Evolutionary conservation across 1,140 invertebrate genomes (phyloP), one percentile per base, ranked within the genome.

Genomic region (Drosophila takahashii): DNA sequence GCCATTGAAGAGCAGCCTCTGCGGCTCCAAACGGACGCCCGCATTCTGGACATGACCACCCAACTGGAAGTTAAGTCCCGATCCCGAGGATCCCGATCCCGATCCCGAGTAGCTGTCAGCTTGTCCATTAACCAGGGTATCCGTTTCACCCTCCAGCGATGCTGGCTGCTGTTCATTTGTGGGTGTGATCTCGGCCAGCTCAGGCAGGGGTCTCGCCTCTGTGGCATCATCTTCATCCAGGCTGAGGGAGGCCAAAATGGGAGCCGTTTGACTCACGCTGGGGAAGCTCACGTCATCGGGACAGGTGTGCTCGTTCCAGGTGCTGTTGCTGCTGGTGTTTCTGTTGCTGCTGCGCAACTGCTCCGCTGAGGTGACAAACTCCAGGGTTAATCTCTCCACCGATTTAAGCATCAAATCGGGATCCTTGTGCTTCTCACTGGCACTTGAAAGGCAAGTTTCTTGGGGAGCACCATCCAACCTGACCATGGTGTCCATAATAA

Each of bases 211-310:
- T n/a, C 74, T 60, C 0, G 81, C 64, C 15, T 89, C 59, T 2
- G 73, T 91, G 9, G 65, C 39, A 22, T 90, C 39, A 22, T 90
- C 83, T 13, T 83, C 87, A 36, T 86, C 81, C 13, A 95, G 95
- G 60, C 94, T 94, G 44, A 96, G 94, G 0, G 96, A 96, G 0
- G 94, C 94, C 0, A 95, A 93, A 51, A 96, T 91, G 1, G 96
- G 96, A 0, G 95, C 94, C 34, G 95, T 95, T 16, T 95, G 94
- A 61, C 96, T 96, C 15, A 96, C 95, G 42, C 95, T 96, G 0
- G 96, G 96, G 86, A 96, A 96, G 0, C 96, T 95, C 37, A 96
- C 92, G 74, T 96, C 96, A 90, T 96, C 95, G 0, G 95, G 95
- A 50, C 94, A 95, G 10, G 94, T 94, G 77, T 96, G 94, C 65